Base-by-base conservation (phyloP, 2,888 invertebrate species). In the Anorthoa munda region DNA sequence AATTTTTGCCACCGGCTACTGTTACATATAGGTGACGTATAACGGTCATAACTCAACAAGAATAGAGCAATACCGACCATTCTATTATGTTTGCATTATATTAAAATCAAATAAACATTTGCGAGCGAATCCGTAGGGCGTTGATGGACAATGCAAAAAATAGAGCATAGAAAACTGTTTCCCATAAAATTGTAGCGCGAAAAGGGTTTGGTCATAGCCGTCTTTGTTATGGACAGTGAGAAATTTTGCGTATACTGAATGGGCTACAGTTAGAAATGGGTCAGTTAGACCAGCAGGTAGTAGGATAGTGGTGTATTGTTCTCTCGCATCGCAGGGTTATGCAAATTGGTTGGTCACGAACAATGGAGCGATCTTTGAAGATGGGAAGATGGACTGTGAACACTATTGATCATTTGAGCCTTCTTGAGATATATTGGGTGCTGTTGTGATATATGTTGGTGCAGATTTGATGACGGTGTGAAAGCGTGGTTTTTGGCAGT, bases 91-190 rank as follows among this genome's bases (percentile, higher is more conserved):
- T 71, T 83, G 56, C 84, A 86, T 91, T 91, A 91, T 92, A 95
- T 95, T 93, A 94, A 93, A 93, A 92, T 92, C 93, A 91, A 85
- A 94, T 93, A 93, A 93, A 91, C 90, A 93, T 91, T 92, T 89
- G 95, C 95, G 93, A 92, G 95, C 95, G 90, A 94, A 92, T 94
- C 91, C 90, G 92, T 94, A 85, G 90, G 81, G 90, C 86, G 90
- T 86, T 88, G 84, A 93, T 85, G 95, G 95, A 95, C 96, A 96
- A 96, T 95, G 96, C 95, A 95, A 96, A 96, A 96, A 95, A 94
- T 95, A 88, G 95, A 95, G 95, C 95, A 93, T 92, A 93, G 92
- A 92, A 93, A 93, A 90, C 90, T 91, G 90, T 93, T 95, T 95
- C 95, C 95, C 95, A 95, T 95, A 95, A 95, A 95, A 94, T 93